phyloP scores from a whole-genome alignment of 2,113 vertebrate genomes.

The Fregetta grallaria region DNA sequence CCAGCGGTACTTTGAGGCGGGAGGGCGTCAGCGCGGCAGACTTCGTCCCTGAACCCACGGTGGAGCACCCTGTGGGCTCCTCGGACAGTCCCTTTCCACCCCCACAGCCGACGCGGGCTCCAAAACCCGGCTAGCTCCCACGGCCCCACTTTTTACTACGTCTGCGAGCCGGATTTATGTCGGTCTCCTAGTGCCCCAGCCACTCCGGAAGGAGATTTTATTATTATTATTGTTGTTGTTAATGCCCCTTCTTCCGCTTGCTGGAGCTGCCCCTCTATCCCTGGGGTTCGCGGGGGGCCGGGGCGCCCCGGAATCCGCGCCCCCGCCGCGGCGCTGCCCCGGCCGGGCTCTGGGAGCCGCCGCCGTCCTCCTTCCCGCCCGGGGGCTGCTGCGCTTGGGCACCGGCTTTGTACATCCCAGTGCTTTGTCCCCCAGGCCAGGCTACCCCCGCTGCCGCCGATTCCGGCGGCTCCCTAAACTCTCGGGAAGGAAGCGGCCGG shows the following conservation, averaged over 20 bases:
- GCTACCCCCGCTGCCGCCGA: neutral
- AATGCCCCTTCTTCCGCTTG: neutral
- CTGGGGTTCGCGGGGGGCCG: neutral
- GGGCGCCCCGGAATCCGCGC: rapidly evolving
- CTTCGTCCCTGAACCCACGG: neutral
- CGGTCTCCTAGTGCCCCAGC: neutral
- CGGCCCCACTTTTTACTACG: neutral
- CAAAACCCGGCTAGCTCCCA: neutral
- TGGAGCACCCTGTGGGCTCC: neutral
- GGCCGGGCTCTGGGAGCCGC: neutral
- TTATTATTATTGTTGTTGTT: neutral
- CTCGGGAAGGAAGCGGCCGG: neutral
- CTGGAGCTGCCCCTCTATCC: neutral
- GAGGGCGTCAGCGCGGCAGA: neutral
- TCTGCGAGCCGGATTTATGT: neutral
- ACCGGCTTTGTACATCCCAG: neutral
- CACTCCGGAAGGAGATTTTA: neutral
- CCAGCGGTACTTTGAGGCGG: neutral
- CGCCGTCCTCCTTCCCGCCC: neutral
- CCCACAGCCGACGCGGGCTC: neutral
- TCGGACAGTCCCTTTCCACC: neutral
- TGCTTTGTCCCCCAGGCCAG: no score
- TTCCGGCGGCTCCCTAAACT: neutral
- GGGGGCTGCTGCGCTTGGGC: neutral
- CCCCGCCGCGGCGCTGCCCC: neutral